Conservation (phyloP, 2,797 vertebrate species). For the Huso huso region DNA sequence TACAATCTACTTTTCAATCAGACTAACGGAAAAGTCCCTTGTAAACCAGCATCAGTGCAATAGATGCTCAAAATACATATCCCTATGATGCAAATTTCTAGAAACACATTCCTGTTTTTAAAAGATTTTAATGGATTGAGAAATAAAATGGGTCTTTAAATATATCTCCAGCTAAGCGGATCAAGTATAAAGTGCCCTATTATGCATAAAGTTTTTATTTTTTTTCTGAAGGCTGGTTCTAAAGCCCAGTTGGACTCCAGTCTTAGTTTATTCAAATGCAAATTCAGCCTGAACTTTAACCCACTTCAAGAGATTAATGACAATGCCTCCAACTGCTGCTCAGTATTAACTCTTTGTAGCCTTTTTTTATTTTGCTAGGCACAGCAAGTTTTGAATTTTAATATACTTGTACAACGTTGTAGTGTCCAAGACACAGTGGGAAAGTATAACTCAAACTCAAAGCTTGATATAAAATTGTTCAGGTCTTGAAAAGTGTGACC, state of each 20-base stretch:
- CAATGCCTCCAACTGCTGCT: background rate
- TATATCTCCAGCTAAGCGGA: conserved; percentile 4
- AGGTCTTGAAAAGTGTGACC: too few species aligned
- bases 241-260: conserved; percentile 1
- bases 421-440: too few species aligned
- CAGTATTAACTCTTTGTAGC: background rate
- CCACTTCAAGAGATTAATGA: background rate
- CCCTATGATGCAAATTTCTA: too few species aligned
- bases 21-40: too few species aligned
- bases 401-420: too few species aligned
- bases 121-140: conserved; percentile 14
- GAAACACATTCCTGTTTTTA: conserved; percentile 10
- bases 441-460: too few species aligned
- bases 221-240: conserved; percentile 8
- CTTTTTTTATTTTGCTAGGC: background rate
- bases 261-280: conserved; percentile 3
- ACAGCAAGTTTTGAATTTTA: too few species aligned
- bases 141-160: background rate
- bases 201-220: background rate
- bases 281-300: conserved; percentile 4
- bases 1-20: too few species aligned
- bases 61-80: too few species aligned
- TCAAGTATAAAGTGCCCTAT: conserved; percentile 8
- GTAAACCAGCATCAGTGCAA: too few species aligned
- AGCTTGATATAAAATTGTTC: too few species aligned